phyloP scores from a whole-genome alignment of 2,113 vertebrate genomes.

The Caranx melampygus region DNA sequence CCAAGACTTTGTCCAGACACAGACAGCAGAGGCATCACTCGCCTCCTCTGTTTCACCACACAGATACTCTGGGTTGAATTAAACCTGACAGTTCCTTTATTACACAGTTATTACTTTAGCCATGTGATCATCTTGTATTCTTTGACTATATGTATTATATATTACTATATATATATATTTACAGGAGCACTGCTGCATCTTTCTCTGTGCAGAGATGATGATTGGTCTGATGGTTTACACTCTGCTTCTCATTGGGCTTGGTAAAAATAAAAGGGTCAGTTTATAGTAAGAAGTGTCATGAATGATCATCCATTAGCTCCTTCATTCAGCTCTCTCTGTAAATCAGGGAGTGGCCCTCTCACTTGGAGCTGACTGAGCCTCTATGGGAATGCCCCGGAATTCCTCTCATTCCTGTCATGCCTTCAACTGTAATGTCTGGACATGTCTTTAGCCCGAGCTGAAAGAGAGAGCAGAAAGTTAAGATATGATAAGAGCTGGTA shows the following conservation, averaged over 20 bases:
- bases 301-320: constrained; percentile 28
- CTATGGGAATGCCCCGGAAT: constrained; percentile 84
- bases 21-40: constrained; percentile 19
- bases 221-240: background rate
- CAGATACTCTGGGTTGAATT: background rate
- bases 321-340: constrained; percentile 30
- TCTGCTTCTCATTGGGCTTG: background rate
- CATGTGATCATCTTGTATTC: background rate
- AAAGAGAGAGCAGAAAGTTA: background rate
- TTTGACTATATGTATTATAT: background rate
- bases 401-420: constrained; percentile 83
- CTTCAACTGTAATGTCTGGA: constrained; percentile 77
- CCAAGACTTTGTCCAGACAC: constrained; percentile 35
- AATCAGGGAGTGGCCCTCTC: constrained; percentile 67
- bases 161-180: background rate
- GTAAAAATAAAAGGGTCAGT: background rate
- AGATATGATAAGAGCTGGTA: background rate
- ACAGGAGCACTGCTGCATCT: background rate
- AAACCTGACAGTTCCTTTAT: constrained; percentile 11
- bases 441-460: constrained; percentile 71
- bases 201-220: background rate
- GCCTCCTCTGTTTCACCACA: background rate
- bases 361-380: constrained; percentile 46
- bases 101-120: constrained; percentile 17
- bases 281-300: background rate